Evolutionary conservation across 2,797 vertebrate species (phyloP), one percentile per base, ranked within the genome.

Genomic region (Microhierax caerulescens): DNA sequence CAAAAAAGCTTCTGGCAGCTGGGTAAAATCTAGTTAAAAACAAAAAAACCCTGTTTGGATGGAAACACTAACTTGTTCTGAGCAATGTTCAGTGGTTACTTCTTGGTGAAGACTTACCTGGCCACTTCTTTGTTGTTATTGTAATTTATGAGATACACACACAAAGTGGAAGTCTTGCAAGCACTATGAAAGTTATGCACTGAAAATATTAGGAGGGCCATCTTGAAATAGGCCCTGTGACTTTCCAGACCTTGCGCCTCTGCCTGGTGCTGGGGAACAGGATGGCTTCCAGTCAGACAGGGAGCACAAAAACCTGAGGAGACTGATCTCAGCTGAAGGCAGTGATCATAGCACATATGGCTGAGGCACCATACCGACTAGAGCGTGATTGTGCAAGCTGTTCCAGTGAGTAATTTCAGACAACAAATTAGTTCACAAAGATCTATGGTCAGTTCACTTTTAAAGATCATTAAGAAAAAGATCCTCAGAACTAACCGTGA

Each of bases 1-100:
- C 50, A 69, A 28, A 91, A 87, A 93, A 7, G 15, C 72, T 84
- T 90, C 85, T 86, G 59, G 48, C 51, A 93, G 63, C 69, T 80
- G 67, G 4, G 17, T 76, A 60, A 54, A 88, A 75, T 19, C 0
- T 0, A 67, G 65, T 91, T 88, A 11, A 56, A 64, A 85, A 23
- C 15, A n/a, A 67, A 68, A 64, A 54, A 32, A 25, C 6, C 13
- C 17, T n/a, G n/a, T 60, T 57, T 82, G 19, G 92, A 54, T 53
- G 51, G 28, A 64, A 70, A 30, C 51, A 25, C 51, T 70, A 43
- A 41, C 34, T 80, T 57, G 28, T 76, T 61, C 37, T 80, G 43
- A 64, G 61, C 4, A 7, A n/a, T 9, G 53, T 51, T 76, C 21
- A 51, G 21, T 47, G 43, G 53, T 88, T 63, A 32, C 28, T 87